Evolutionary conservation across 2,797 vertebrate genomes (phyloP).

Genomic region (Sebastes kiyomatsui): DNA sequence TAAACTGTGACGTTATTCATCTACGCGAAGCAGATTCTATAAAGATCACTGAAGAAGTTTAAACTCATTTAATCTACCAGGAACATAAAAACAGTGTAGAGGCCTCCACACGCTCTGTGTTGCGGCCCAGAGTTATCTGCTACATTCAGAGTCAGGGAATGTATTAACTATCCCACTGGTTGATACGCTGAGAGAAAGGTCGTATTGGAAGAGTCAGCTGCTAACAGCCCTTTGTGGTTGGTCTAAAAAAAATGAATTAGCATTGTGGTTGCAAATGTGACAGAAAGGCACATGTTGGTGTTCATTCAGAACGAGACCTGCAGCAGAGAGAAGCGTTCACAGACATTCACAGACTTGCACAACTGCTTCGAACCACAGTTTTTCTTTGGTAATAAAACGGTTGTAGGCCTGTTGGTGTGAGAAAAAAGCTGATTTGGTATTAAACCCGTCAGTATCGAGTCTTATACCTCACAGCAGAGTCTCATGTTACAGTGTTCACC

Average conservation of each 20-base stretch:
- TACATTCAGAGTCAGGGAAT: slow-evolving; percentile 82
- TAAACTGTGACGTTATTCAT: slow-evolving; percentile 17
- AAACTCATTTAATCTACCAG: slow-evolving; percentile 13
- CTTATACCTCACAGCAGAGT: slow-evolving; percentile 46
- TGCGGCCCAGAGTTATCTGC: slow-evolving; percentile 23
- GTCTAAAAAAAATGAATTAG: slow-evolving; percentile 47
- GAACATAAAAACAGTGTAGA: slow-evolving; percentile 19
- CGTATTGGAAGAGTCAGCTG: slow-evolving; percentile 59
- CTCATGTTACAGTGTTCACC: slow-evolving; percentile 55
- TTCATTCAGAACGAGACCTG: slow-evolving; percentile 49
- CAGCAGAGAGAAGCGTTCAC: slow-evolving; percentile 46
- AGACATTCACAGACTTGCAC: slow-evolving; percentile 52
- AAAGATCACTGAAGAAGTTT: slow-evolving; percentile 19
- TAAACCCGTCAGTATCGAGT: slow-evolving; percentile 30
- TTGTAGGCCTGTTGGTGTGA: slow-evolving; percentile 69
- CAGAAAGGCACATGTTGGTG: slow-evolving; percentile 75
- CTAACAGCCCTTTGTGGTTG: slow-evolving; percentile 62
- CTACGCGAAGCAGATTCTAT: slow-evolving; percentile 29
- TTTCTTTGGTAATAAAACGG: slow-evolving; percentile 74
- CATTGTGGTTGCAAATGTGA: slow-evolving; percentile 52
- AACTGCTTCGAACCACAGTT: slow-evolving; percentile 45
- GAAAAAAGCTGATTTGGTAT: slow-evolving; percentile 65
- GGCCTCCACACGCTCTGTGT: slow-evolving; percentile 15
- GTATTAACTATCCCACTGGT: slow-evolving; percentile 71
- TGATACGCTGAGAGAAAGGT: slow-evolving; percentile 54